Evolutionary conservation across 2,113 vertebrate species (phyloP), one percentile per base, ranked within the genome.

Genomic region (Apeltes quadracus): DNA sequence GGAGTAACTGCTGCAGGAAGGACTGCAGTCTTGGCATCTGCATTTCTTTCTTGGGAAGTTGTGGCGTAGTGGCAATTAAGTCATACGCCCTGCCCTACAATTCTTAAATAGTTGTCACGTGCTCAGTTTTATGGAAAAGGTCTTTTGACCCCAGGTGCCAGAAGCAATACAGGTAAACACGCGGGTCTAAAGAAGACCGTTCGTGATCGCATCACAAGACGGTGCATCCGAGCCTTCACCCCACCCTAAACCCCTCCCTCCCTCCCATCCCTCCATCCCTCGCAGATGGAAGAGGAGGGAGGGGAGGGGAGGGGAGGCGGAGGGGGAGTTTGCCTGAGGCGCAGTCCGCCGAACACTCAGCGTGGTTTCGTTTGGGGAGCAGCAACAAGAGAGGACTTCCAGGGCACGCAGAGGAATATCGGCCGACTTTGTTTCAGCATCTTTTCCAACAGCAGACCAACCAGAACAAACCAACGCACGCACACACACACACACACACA

Each of bases 311-410:
- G 83, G 90, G 41, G 15, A 14, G 41, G 23, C 14, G 51, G 14
- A 18, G 27, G 53, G 87, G 83, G 90, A 91, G 84, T 91, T 92
- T 75, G 75, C 85, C 79, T 57, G 76, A 84, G 82, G 89, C 82
- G 66, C 84, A 64, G 64, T 83, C 65, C 74, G 48, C 27, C 62
- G 48, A 83, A 82, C 86, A 79, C 66, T 90, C 55, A 82, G 69
- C 55, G 79, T 63, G 43, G 85, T 84, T 85, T 29, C 87, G 79
- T 84, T 75, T 75, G 59, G 54, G 53, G 73, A 51, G 69, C 74
- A 76, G 70, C 76, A 72, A 72, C 59, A 72, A 81, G 69, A 78
- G 69, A 79, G 74, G 61, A 76, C 70, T 85, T 69, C 72, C 65
- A 62, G 83, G 81, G 79, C 88, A 85, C 80, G 76, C 65, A 34